These are phyloP conservation scores for Magallana nippona DNA, from an alignment of 2,888 invertebrate genomes.

Conservation along the genomic window DNA sequence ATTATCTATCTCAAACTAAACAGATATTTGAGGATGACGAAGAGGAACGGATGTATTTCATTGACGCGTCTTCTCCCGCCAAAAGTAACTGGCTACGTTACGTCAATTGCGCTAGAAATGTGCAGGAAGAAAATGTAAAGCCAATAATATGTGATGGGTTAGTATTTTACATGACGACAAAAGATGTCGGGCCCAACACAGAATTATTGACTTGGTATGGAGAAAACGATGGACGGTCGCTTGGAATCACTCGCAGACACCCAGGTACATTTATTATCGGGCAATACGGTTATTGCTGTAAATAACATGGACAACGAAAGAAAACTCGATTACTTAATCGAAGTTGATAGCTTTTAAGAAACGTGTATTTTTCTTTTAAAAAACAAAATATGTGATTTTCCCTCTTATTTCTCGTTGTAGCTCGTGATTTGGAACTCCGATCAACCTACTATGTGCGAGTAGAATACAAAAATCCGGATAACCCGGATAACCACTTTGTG, in stretches of 20 bases:
- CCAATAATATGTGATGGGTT: background rate
- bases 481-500: too few species aligned
- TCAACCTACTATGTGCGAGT: too few species aligned
- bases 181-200: background rate
- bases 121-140: background rate
- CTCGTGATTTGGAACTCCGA: too few species aligned
- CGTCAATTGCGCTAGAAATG: background rate
- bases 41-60: background rate
- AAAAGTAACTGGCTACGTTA: constrained; percentile 23
- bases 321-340: too few species aligned
- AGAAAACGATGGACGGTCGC: background rate
- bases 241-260: background rate
- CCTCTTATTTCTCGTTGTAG: too few species aligned
- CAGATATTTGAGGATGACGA: background rate
- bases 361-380: too few species aligned
- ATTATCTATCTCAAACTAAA: too few species aligned
- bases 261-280: background rate
- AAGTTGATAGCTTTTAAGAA: too few species aligned
- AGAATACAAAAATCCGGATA: too few species aligned
- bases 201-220: constrained; percentile 1
- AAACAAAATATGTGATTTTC: too few species aligned
- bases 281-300: too few species aligned
- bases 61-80: background rate
- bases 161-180: constrained; percentile 13
- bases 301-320: too few species aligned